Conservation (phyloP, 2,888 invertebrate genomes). For the Trileptium ribeirensis region DNA sequence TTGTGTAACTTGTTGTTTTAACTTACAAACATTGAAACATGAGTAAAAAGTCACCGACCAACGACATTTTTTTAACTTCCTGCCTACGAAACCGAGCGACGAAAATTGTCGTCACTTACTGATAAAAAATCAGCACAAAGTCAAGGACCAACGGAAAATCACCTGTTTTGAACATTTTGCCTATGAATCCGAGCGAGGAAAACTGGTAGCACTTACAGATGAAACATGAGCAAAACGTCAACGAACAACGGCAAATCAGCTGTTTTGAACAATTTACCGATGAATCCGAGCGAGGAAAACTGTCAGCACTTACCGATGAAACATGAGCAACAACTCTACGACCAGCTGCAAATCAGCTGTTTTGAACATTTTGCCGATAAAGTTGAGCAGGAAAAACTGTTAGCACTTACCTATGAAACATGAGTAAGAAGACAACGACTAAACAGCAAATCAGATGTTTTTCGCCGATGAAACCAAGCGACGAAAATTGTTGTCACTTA, state of each 20-base stretch:
- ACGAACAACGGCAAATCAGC: too few relatives aligned
- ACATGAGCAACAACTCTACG: conserved; percentile 85
- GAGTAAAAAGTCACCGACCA: conserved; percentile 81
- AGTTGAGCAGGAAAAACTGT: conserved; percentile 85
- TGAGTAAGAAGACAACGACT: conserved; percentile 80
- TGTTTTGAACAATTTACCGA: too few relatives aligned
- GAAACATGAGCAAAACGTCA: too few relatives aligned
- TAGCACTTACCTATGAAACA: too few relatives aligned
- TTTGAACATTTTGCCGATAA: conserved; percentile 76
- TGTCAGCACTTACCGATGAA: too few relatives aligned
- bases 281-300: too few relatives aligned
- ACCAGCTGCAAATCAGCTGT: conserved; percentile 70
- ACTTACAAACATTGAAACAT: conserved; percentile 67
- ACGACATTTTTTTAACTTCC: conserved; percentile 74
- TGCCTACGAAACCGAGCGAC: conserved; percentile 80
- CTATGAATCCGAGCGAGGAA: conserved; percentile 87
- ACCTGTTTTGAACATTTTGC: conserved; percentile 63
- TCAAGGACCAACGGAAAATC: conserved; percentile 77
- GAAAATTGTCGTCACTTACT: too few relatives aligned
- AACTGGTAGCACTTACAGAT: too few relatives aligned
- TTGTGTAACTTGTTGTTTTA: too few relatives aligned
- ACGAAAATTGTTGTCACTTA: too few relatives aligned
- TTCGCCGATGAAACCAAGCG: conserved; percentile 81
- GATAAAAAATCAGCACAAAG: conserved; percentile 83
- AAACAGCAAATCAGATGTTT: conserved; percentile 73